Conservation (phyloP, 35 echinoderm and acorn worm genomes). For the Ophiothrix spiculata region DNA sequence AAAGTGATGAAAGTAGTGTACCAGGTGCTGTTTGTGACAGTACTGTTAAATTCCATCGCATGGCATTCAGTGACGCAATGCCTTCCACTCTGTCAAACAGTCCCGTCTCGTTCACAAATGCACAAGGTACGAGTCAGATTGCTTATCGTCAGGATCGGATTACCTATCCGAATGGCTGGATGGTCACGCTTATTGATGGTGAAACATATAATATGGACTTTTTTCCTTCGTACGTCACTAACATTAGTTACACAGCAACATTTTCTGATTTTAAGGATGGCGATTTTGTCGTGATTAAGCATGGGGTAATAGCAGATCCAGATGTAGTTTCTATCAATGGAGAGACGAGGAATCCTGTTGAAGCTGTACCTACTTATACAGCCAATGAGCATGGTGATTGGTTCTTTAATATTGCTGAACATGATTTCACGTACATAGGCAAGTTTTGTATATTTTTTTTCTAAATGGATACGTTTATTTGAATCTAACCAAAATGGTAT, state of each 20-base stretch:
- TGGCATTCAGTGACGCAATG: slow-evolving; percentile 59
- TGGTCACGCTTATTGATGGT: slow-evolving; percentile 78
- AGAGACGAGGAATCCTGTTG: slow-evolving; percentile 33
- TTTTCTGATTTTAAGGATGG: slow-evolving; percentile 82
- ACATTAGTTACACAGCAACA: slow-evolving; percentile 70
- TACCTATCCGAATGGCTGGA: slow-evolving; percentile 80
- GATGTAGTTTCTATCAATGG: slow-evolving; percentile 68
- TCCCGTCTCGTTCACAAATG: slow-evolving; percentile 57
- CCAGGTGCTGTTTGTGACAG: slow-evolving; percentile 72
- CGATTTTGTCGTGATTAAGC: slow-evolving; percentile 69
- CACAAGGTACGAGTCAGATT: slow-evolving; percentile 39
- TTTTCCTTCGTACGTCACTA: slow-evolving; percentile 80
- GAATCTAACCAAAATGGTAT: neutral
- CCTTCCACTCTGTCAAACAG: slow-evolving; percentile 80
- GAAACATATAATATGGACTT: slow-evolving; percentile 70
- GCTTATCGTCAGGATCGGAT: slow-evolving; percentile 72
- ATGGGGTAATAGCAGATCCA: slow-evolving; percentile 78
- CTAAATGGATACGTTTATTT: neutral
- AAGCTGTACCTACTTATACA: slow-evolving; percentile 41
- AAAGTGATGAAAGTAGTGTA: slow-evolving; percentile 1
- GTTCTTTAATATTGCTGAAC: slow-evolving; percentile 67
- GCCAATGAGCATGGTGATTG: slow-evolving; percentile 76
- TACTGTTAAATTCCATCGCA: slow-evolving; percentile 63
- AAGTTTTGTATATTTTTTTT: neutral
- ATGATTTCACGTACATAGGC: slow-evolving; percentile 63